phyloP scores from a whole-genome alignment of 2,113 vertebrate genomes.

The Rhynchopsitta pachyrhyncha region DNA sequence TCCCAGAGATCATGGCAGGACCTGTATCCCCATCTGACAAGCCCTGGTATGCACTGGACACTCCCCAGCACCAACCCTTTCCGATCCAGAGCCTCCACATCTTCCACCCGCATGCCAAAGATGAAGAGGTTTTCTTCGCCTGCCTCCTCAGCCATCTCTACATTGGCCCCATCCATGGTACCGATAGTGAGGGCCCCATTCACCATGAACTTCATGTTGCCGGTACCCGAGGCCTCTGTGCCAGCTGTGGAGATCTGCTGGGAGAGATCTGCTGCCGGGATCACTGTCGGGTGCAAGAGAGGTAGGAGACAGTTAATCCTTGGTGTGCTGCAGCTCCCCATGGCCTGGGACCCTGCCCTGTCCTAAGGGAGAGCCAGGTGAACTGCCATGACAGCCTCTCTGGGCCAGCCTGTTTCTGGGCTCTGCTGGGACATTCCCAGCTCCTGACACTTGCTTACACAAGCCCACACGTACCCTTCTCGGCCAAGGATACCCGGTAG shows the following conservation, averaged over 20 bases:
- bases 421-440: neutral
- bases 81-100: slow-evolving; percentile 81
- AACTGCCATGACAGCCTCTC: neutral
- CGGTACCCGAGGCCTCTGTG: slow-evolving; percentile 88
- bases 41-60: accelerated
- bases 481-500: slow-evolving; percentile 87
- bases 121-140: slow-evolving; percentile 90
- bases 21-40: neutral
- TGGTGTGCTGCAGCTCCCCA: neutral
- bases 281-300: slow-evolving; percentile 72
- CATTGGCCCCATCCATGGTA: slow-evolving; percentile 89
- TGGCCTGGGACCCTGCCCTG: neutral
- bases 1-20: neutral
- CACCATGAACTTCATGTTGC: slow-evolving; percentile 95
- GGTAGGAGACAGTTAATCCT: neutral
- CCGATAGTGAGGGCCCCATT: slow-evolving; percentile 90
- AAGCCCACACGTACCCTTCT: slow-evolving; percentile 79
- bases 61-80: slow-evolving; percentile 75
- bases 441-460: accelerated
- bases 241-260: slow-evolving; percentile 92
- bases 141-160: slow-evolving; percentile 91
- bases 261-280: slow-evolving; percentile 86
- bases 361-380: neutral
- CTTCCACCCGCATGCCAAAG: slow-evolving; percentile 86
- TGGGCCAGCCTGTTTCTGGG: neutral